phyloP scores from a whole-genome alignment of 64 coral and sea anemone genomes.

The Anthopleura sola region DNA sequence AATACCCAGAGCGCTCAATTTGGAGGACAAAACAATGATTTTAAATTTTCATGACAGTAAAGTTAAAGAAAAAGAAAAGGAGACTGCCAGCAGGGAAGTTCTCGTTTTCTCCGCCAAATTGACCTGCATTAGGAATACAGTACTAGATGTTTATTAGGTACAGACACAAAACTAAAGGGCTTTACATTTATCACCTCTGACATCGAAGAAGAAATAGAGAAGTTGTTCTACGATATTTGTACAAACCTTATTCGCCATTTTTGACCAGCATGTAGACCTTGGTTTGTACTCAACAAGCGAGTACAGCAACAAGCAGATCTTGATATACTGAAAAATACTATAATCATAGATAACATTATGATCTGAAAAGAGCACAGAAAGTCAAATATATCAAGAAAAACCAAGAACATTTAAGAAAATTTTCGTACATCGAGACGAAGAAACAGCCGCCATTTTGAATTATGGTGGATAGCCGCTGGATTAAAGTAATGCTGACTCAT shows the following conservation, averaged over 20 bases:
- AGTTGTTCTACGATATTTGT: background rate
- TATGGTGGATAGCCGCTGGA: background rate
- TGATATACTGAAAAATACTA: conserved; percentile 13
- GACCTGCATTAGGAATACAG: too few species aligned
- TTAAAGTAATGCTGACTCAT: background rate
- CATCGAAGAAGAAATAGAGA: too few species aligned
- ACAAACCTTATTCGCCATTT: conserved; percentile 80
- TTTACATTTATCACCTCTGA: too few species aligned
- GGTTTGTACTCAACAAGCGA: conserved; percentile 27
- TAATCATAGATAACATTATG: background rate
- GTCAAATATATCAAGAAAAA: background rate
- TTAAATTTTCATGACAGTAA: too few species aligned
- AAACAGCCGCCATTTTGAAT: conserved; percentile 35
- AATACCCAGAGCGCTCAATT: too few species aligned
- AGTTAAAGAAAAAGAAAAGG: too few species aligned
- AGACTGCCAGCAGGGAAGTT: too few species aligned
- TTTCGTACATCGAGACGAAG: background rate
- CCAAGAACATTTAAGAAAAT: background rate
- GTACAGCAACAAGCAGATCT: background rate
- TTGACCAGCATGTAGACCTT: conserved; percentile 53
- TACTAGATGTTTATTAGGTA: too few species aligned
- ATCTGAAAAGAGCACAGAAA: background rate
- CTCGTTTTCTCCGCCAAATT: too few species aligned
- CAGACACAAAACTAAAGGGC: too few species aligned
- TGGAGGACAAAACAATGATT: too few species aligned